Conservation (phyloP, 2,797 vertebrate genomes). For the Platalea minor region DNA sequence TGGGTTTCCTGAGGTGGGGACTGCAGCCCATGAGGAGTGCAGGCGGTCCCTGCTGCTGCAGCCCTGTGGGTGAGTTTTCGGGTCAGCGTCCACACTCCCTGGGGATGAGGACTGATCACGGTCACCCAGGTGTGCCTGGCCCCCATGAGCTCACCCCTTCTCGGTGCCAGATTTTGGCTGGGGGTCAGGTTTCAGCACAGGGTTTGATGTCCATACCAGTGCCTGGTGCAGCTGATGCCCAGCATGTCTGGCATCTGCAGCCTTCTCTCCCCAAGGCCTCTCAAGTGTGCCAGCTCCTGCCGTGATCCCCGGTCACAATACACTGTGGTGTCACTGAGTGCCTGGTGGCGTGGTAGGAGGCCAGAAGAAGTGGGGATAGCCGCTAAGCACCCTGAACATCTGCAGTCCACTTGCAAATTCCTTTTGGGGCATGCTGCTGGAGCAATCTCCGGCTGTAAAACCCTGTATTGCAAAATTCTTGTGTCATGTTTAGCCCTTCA, state of each 20-base stretch:
- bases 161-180: background rate
- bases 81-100: fast-evolving
- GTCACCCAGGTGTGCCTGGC: background rate
- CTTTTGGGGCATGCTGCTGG: background rate
- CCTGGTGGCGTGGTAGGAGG: background rate
- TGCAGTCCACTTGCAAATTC: background rate
- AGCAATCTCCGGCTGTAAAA: background rate
- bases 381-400: background rate
- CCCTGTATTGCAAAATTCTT: background rate
- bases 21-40: background rate
- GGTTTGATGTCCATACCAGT: background rate
- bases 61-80: fast-evolving
- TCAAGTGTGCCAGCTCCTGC: background rate
- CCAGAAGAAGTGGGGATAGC: background rate
- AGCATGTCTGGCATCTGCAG: fast-evolving
- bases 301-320: fast-evolving
- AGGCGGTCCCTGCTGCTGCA: background rate
- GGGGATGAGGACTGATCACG: background rate
- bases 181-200: background rate
- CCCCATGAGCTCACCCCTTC: fast-evolving
- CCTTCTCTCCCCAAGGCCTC: background rate
- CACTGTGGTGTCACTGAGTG: background rate
- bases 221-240: background rate
- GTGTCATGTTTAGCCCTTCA: background rate
- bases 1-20: background rate